Evolutionary conservation across 2,888 invertebrate genomes (phyloP).

Genomic region (Pammene aurita): DNA sequence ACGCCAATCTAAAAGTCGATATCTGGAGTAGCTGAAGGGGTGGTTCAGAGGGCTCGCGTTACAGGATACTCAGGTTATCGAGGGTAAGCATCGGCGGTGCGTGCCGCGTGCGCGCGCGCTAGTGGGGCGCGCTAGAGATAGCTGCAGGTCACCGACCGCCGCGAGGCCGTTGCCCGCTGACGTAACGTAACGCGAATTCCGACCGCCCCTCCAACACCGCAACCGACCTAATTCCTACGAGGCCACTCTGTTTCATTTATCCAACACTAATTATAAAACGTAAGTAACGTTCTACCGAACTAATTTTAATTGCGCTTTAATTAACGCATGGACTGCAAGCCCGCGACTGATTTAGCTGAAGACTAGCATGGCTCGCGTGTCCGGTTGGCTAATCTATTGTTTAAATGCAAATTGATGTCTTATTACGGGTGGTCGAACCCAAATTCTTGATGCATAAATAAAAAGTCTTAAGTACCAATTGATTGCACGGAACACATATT

Average conservation of each 20-base stretch:
- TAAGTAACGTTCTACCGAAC: conserved; percentile 32
- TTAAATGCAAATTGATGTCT: conserved; percentile 21
- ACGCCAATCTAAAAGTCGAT: conserved; percentile 18
- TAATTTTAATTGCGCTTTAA: conserved; percentile 39
- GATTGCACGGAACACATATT: neutral
- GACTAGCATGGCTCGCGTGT: conserved; percentile 19
- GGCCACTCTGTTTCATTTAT: conserved; percentile 73
- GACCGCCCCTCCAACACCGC: conserved; percentile 57
- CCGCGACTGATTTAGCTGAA: conserved; percentile 3
- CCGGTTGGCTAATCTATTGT: conserved; percentile 16
- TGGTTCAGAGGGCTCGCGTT: conserved; percentile 12
- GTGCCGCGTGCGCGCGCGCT: conserved; percentile 68
- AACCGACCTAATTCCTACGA: conserved; percentile 80
- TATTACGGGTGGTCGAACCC: neutral
- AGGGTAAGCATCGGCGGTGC: conserved; percentile 42
- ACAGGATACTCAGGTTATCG: conserved; percentile 4
- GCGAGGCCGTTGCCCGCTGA: conserved; percentile 81
- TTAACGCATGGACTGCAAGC: conserved; percentile 17
- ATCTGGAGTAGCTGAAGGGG: conserved; percentile 24
- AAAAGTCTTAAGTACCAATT: neutral
- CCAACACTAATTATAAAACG: conserved; percentile 77
- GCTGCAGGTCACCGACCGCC: conserved; percentile 78
- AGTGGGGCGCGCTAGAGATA: conserved; percentile 73
- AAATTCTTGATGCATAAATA: conserved; percentile 1
- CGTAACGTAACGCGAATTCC: conserved; percentile 83